phyloP scores from a whole-genome alignment of 2,888 invertebrate species.

The Agrochola macilenta region DNA sequence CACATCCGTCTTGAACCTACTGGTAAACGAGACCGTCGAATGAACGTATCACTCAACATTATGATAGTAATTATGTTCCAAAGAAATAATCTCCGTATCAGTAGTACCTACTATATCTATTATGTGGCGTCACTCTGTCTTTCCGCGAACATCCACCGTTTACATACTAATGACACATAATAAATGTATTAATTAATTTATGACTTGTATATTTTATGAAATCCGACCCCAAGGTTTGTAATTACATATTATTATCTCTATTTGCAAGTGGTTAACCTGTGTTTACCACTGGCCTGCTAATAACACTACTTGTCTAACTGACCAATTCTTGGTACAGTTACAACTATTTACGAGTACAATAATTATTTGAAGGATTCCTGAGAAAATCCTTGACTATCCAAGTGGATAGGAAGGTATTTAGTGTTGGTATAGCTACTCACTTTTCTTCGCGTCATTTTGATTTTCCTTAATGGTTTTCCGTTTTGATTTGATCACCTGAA shows the following conservation, averaged over 20 bases:
- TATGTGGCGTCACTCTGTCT: background rate
- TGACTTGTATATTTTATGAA: constrained; percentile 16
- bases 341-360: background rate
- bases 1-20: background rate
- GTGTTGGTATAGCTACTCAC: constrained; percentile 37
- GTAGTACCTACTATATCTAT: background rate
- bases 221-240: constrained; percentile 11
- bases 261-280: constrained; percentile 26
- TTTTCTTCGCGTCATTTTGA: constrained; percentile 2
- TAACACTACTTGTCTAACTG: constrained; percentile 17
- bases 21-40: background rate
- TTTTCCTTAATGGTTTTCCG: constrained; percentile 33
- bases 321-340: constrained; percentile 8
- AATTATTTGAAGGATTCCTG: constrained; percentile 18
- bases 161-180: background rate
- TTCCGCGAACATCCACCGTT: background rate
- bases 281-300: constrained; percentile 23
- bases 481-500: constrained; percentile 58
- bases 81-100: background rate
- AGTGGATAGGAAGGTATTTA: background rate
- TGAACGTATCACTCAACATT: background rate
- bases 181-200: constrained; percentile 1
- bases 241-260: constrained; percentile 40
- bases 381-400: background rate
- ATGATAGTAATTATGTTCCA: background rate